phyloP scores from a whole-genome alignment of 2,113 vertebrate species.

The Burhinus bistriatus region DNA sequence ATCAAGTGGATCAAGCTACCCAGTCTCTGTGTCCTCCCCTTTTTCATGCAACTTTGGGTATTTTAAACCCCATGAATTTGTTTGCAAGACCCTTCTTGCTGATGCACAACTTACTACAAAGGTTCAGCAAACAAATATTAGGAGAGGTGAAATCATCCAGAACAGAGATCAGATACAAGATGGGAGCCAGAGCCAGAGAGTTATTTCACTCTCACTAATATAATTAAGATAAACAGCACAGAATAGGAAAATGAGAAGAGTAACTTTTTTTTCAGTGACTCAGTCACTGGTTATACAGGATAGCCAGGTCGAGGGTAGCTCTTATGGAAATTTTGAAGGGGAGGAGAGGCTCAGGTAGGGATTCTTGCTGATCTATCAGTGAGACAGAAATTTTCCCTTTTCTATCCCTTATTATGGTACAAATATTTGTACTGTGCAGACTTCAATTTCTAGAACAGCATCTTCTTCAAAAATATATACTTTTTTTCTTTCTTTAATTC shows the following conservation, averaged over 20 bases:
- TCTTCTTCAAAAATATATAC: neutral
- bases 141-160: neutral
- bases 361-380: neutral
- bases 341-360: rapidly evolving
- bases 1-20: neutral
- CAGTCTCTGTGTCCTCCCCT: neutral
- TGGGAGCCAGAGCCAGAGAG: neutral
- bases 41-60: neutral
- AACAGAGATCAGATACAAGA: neutral
- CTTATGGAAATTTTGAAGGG: neutral
- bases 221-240: neutral
- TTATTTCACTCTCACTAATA: neutral
- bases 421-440: neutral
- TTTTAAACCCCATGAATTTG: neutral
- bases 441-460: neutral
- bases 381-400: neutral
- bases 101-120: neutral
- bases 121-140: neutral
- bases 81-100: neutral
- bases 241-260: neutral
- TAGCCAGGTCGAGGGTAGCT: neutral
- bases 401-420: neutral
- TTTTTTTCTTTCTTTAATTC: neutral
- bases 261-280: neutral
- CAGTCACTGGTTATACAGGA: neutral